These are phyloP conservation scores for Melinaea marsaeus DNA, from an alignment of 2,888 invertebrate genomes.

Conservation along the genomic window DNA sequence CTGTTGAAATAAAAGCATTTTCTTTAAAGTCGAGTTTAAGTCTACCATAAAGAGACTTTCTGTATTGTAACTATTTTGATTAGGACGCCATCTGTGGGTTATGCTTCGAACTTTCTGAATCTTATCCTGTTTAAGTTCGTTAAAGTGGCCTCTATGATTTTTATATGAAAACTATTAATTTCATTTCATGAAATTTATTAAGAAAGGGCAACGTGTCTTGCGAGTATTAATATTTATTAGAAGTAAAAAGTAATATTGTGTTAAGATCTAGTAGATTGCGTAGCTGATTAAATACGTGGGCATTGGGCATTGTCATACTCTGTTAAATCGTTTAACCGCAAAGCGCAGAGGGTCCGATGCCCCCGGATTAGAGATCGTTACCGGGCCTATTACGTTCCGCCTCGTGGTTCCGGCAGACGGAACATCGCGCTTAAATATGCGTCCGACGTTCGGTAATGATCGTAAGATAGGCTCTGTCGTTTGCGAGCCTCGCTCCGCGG, in stretches of 20 bases:
- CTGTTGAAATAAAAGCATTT: too few relatives aligned
- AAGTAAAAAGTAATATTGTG: background rate
- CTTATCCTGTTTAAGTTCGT: too few relatives aligned
- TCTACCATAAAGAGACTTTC: too few relatives aligned
- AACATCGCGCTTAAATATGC: conserved; percentile 19
- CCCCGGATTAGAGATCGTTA: conserved; percentile 33
- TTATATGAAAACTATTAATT: too few relatives aligned
- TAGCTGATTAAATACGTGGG: background rate
- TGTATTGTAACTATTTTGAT: too few relatives aligned
- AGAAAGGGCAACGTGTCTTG: too few relatives aligned
- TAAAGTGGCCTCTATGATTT: too few relatives aligned
- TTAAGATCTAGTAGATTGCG: background rate
- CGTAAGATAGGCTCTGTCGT: conserved; percentile 17
- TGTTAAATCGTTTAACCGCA: conserved; percentile 38
- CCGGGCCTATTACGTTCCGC: conserved; percentile 33
- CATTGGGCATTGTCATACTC: conserved; percentile 21
- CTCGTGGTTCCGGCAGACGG: conserved; percentile 28
- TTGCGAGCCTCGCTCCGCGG: conserved; percentile 4
- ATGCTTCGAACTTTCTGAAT: too few relatives aligned
- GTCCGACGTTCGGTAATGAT: conserved; percentile 16
- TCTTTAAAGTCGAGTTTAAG: too few relatives aligned
- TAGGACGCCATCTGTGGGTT: too few relatives aligned
- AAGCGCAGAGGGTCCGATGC: conserved; percentile 38
- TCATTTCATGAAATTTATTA: too few relatives aligned
- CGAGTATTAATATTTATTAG: too few relatives aligned